These are phyloP conservation scores for Lapara coniferarum DNA, from an alignment of 2,888 invertebrate genomes.

Conservation along the genomic window DNA sequence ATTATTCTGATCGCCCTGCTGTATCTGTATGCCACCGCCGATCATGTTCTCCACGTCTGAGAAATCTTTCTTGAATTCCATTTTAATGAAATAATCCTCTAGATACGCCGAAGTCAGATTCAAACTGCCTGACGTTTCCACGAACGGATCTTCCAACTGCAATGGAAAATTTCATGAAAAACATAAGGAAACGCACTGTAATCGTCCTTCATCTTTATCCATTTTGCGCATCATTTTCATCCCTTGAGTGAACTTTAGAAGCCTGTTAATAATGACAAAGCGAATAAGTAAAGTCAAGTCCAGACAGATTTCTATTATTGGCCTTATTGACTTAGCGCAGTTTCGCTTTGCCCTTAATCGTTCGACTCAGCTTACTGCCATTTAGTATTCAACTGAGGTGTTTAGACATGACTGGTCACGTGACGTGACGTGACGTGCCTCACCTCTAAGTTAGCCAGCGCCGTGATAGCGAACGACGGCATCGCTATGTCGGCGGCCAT, in stretches of 20 bases:
- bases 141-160: slow-evolving; percentile 85
- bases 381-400: too few species aligned
- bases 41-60: slow-evolving; percentile 85
- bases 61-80: slow-evolving; percentile 87
- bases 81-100: slow-evolving; percentile 85
- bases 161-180: slow-evolving; percentile 32
- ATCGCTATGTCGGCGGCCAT: slow-evolving; percentile 73
- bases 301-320: too few species aligned
- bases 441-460: slow-evolving; percentile 72
- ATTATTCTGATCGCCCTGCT: slow-evolving; percentile 80
- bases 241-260: too few species aligned
- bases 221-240: too few species aligned
- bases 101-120: slow-evolving; percentile 85
- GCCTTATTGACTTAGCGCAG: too few species aligned
- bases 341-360: too few species aligned
- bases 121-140: slow-evolving; percentile 85
- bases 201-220: too few species aligned
- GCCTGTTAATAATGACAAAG: too few species aligned
- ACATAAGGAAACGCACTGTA: too few species aligned
- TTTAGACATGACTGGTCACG: slow-evolving; percentile 1
- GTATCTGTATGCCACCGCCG: slow-evolving; percentile 85
- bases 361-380: too few species aligned
- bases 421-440: slow-evolving; percentile 49
- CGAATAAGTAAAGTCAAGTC: too few species aligned
- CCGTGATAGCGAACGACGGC: slow-evolving; percentile 73